These are phyloP conservation scores for Hippoglossus hippoglossus DNA, from an alignment of 2,797 vertebrate genomes.

Conservation along the genomic window DNA sequence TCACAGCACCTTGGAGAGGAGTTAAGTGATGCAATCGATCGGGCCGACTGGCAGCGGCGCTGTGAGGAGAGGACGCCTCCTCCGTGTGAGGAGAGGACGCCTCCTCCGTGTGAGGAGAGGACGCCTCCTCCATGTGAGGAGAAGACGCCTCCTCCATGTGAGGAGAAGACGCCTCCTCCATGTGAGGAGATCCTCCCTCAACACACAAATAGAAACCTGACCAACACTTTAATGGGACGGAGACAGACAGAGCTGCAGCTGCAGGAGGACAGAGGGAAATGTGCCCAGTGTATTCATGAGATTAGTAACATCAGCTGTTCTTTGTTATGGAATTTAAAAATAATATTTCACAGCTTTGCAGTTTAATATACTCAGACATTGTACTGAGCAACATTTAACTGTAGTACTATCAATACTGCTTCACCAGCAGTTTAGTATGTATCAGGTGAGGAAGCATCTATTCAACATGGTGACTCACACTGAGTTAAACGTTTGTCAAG, in stretches of 20 bases:
- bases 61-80: slow-evolving; percentile 19
- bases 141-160: too few species aligned
- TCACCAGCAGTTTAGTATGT: too few species aligned
- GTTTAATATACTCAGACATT: too few species aligned
- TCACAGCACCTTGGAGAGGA: slow-evolving; percentile 52
- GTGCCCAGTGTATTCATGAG: not conserved
- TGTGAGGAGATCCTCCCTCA: slow-evolving; percentile 12
- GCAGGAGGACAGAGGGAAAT: slow-evolving; percentile 5
- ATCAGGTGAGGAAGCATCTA: too few species aligned
- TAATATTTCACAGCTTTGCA: too few species aligned
- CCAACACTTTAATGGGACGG: slow-evolving; percentile 24
- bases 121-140: too few species aligned
- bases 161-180: not conserved
- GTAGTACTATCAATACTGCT: too few species aligned
- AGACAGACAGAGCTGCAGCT: slow-evolving; percentile 25
- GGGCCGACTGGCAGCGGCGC: slow-evolving; percentile 29
- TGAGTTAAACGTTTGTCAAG: too few species aligned
- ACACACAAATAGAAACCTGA: slow-evolving; percentile 30
- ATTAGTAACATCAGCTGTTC: slow-evolving; percentile 11
- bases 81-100: too few species aligned
- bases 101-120: too few species aligned
- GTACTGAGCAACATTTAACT: too few species aligned
- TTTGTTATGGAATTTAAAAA: slow-evolving; percentile 4
- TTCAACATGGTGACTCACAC: too few species aligned
- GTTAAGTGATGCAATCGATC: slow-evolving; percentile 61